These are phyloP conservation scores for Trimorus sp. DNA, from an alignment of 2,888 invertebrate species.

Conservation along the genomic window DNA sequence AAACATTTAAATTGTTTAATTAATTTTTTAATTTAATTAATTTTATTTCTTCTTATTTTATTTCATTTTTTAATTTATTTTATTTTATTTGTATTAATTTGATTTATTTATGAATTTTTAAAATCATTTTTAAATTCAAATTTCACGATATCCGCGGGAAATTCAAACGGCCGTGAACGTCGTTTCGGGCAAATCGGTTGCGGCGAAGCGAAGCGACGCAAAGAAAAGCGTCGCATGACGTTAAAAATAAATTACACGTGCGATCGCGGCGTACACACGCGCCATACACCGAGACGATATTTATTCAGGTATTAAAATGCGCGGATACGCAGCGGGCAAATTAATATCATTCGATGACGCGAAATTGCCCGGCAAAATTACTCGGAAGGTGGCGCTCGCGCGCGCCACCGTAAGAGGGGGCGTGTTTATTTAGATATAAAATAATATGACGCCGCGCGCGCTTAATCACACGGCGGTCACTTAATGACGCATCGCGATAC, in stretches of 20 bases:
- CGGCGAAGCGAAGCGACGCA: too few relatives aligned
- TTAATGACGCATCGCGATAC: slow-evolving; percentile 1
- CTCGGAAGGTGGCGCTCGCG: slow-evolving; percentile 12
- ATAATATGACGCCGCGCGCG: slow-evolving; percentile 9
- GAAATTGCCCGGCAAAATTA: slow-evolving; percentile 38
- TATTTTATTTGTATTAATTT: too few relatives aligned
- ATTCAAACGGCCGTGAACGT: too few relatives aligned
- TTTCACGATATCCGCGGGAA: too few relatives aligned
- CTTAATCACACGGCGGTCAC: slow-evolving; percentile 15
- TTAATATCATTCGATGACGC: slow-evolving; percentile 40
- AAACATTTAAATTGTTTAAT: too few relatives aligned
- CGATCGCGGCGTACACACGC: slow-evolving; percentile 11
- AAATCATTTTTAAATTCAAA: too few relatives aligned
- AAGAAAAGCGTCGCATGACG: not conserved
- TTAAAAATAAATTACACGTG: slow-evolving; percentile 22
- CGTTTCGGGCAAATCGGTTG: too few relatives aligned
- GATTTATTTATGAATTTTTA: too few relatives aligned
- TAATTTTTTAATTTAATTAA: too few relatives aligned
- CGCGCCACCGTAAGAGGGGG: not conserved
- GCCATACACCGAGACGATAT: slow-evolving; percentile 12
- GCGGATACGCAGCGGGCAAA: slow-evolving; percentile 34
- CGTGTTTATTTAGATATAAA: slow-evolving; percentile 37
- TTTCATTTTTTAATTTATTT: too few relatives aligned
- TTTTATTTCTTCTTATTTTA: too few relatives aligned
- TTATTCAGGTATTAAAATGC: slow-evolving; percentile 43